These are phyloP conservation scores for Apis mellifera DNA, from an alignment of 1,140 invertebrate species.

Conservation along the genomic window Amel_HAv3.1 CM009937.2:907501-908000, in stretches of 20 bases:
- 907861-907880: background rate
- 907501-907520: constrained; percentile 29
- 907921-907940: background rate
- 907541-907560: background rate
- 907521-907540: background rate
- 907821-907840: background rate
- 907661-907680: background rate
- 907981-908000: background rate
- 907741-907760: background rate
- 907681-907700: background rate
- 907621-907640: too few species aligned
- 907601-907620: too few species aligned
- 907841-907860: background rate
- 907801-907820: background rate
- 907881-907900: background rate
- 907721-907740: background rate
- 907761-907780: background rate
- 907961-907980: background rate
- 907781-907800: background rate
- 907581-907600: too few species aligned
- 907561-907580: background rate
- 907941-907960: background rate
- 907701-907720: background rate
- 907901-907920: too few species aligned
- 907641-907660: background rate